phyloP scores from a whole-genome alignment of 1,140 invertebrate genomes.

The Riptortus pedestris region DNA sequence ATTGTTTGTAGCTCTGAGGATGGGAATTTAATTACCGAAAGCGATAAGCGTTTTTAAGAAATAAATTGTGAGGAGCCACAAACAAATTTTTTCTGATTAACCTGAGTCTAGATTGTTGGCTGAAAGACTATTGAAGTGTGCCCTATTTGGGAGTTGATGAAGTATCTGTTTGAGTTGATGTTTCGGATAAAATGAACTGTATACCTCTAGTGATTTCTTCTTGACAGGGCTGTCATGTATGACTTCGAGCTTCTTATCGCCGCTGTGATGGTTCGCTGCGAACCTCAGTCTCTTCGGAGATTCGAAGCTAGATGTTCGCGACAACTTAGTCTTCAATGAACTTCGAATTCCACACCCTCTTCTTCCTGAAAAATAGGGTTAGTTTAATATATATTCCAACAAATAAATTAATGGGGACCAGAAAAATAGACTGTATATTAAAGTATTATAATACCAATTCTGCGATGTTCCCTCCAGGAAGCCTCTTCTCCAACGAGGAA shows the following conservation, averaged over 20 bases:
- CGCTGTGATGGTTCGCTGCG: constrained; percentile 50
- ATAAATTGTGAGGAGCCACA: no score
- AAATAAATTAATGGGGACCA: no score
- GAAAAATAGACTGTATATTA: no score
- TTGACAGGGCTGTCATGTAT: constrained; percentile 44
- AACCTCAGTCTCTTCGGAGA: constrained; percentile 68
- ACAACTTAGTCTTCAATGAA: constrained; percentile 30
- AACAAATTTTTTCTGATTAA: not conserved
- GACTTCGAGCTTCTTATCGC: constrained; percentile 38
- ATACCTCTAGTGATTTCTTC: constrained; percentile 19
- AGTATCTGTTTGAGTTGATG: no score
- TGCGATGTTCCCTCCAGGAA: not conserved
- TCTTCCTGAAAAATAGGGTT: not conserved
- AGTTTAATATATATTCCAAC: no score
- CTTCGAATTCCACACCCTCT: not conserved
- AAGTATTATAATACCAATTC: no score
- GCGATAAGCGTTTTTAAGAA: no score
- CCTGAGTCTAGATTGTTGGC: not conserved
- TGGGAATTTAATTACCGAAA: no score
- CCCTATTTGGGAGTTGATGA: no score
- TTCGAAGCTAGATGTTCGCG: constrained; percentile 62
- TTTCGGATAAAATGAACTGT: not conserved
- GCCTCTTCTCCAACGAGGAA: constrained; percentile 50
- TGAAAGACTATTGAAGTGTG: not conserved
- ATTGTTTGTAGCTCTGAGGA: no score